These are phyloP conservation scores for Lophius americanus DNA, from an alignment of 2,797 vertebrate genomes.

Conservation along the genomic window DNA sequence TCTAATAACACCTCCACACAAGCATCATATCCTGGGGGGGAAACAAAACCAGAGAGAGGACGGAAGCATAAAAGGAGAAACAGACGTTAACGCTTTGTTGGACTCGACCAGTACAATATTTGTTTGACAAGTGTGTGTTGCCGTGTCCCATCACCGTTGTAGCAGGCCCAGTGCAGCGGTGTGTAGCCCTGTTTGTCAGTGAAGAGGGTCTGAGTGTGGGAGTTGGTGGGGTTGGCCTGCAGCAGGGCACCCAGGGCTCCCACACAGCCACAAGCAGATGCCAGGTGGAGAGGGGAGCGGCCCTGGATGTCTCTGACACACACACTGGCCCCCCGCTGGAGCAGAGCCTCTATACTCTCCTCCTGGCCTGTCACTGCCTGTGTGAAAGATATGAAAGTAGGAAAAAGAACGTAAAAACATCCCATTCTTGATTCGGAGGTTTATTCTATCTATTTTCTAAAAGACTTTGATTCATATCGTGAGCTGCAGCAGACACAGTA, in stretches of 20 bases:
- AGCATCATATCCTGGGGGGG: conserved; percentile 88
- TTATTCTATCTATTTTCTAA: too few species aligned
- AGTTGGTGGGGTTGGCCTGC: conserved; percentile 79
- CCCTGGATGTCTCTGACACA: conserved; percentile 87
- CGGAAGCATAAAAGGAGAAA: background rate
- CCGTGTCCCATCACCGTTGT: conserved; percentile 85
- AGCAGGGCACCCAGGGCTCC: conserved; percentile 88
- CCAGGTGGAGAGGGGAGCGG: conserved; percentile 91
- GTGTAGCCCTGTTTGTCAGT: conserved; percentile 95
- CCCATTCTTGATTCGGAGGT: too few species aligned
- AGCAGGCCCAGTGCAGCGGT: conserved; percentile 97
- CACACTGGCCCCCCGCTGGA: conserved; percentile 89
- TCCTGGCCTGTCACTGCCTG: conserved; percentile 94
- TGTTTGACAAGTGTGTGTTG: background rate
- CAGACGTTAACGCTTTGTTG: background rate
- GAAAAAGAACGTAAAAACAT: background rate
- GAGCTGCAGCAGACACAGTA: too few species aligned
- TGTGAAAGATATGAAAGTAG: background rate
- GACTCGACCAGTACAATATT: background rate
- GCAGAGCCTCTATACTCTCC: conserved; percentile 92
- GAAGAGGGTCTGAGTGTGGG: conserved; percentile 80
- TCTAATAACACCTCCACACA: conserved; percentile 95
- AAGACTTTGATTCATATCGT: too few species aligned
- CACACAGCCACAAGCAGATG: conserved; percentile 91
- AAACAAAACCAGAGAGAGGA: conserved; percentile 9